Evolutionary conservation across 2,113 vertebrate genomes (phyloP), one percentile per base, ranked within the genome.

Genomic region (Colius striatus): DNA sequence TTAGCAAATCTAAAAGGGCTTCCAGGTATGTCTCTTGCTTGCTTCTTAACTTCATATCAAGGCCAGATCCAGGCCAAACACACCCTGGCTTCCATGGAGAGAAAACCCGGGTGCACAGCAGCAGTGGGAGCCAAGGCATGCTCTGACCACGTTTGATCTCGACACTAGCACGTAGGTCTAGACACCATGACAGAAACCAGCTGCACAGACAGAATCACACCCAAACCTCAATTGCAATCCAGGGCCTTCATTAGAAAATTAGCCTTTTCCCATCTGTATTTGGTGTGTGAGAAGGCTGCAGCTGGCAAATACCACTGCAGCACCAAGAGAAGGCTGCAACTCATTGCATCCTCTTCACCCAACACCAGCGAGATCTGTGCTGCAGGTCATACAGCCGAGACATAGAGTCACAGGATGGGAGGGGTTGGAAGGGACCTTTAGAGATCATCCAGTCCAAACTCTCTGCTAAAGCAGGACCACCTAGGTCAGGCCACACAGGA

Each of bases 51-150:
- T 85, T 50, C 32, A 0, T 32, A 53, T 66, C 43, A 61, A 83
- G 90, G 63, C 70, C 84, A 87, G 53, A 75, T 63, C 26, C 77
- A 53, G 74, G 45, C 60, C 27, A 10, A 83, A 55, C 60, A 62
- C 82, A 73, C 50, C 67, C 60, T 66, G 47, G 43, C 48, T 81
- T 78, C 67, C 58, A 38, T 0, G 0, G n/a, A 7, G 12, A 45
- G 62, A 27, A 73, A 63, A 45, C 6, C 10, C 0, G 19, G 45
- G 53, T 20, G 38, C 51, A 18, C 4, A 5, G 61, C 29, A 5
- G 16, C 3, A 1, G 16, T 0, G 1, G 54, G 61, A 80, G 58
- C 54, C 54, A 14, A 58, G 62, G n/a, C 32, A 4, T 0, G 0
- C 30, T 61, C 50, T 48, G 63, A 62, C 50, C 51, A 43, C 2